A percentile compares a stretch with the other conserved stretches of the same genome.
These are phyloP conservation scores for Drosophila prostipennis DNA, from an alignment of 2,888 invertebrate species.

Conservation along the genomic window DNA sequence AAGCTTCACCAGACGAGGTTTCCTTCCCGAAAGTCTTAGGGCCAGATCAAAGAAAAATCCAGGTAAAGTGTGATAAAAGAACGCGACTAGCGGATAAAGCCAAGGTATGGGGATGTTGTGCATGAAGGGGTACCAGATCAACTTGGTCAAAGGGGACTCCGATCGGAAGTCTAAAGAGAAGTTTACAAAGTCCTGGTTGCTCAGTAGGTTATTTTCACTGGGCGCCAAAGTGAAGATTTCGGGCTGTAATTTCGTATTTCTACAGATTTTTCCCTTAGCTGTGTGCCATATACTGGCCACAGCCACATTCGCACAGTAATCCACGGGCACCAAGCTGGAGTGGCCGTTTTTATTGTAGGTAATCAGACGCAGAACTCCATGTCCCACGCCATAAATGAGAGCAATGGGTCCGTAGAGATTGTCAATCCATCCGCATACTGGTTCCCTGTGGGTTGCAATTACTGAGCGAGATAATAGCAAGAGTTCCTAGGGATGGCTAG, in stretches of 20 bases:
- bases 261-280: constrained; percentile 48
- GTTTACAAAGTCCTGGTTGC: constrained; percentile 88
- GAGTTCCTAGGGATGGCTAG: too few species aligned
- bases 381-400: constrained; percentile 85
- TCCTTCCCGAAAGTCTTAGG: constrained; percentile 60
- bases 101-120: constrained; percentile 83
- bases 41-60: constrained; percentile 86
- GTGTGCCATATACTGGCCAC: constrained; percentile 84
- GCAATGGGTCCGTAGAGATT: constrained; percentile 87
- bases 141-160: constrained; percentile 86
- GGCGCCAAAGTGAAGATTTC: constrained; percentile 92
- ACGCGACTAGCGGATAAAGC: constrained; percentile 84
- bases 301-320: constrained; percentile 84
- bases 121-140: constrained; percentile 88
- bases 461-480: constrained; percentile 9
- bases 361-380: constrained; percentile 86
- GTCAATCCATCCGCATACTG: constrained; percentile 88
- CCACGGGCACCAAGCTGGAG: constrained; percentile 84
- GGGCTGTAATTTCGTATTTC: constrained; percentile 15
- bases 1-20: constrained; percentile 87
- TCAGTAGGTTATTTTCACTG: constrained; percentile 90
- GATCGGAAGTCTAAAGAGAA: constrained; percentile 82
- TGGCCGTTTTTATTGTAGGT: constrained; percentile 62
- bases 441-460: constrained; percentile 84
- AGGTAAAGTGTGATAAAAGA: constrained; percentile 88